Evolutionary conservation across 2,113 vertebrate genomes (phyloP).

Genomic region (Bos indicus): DNA sequence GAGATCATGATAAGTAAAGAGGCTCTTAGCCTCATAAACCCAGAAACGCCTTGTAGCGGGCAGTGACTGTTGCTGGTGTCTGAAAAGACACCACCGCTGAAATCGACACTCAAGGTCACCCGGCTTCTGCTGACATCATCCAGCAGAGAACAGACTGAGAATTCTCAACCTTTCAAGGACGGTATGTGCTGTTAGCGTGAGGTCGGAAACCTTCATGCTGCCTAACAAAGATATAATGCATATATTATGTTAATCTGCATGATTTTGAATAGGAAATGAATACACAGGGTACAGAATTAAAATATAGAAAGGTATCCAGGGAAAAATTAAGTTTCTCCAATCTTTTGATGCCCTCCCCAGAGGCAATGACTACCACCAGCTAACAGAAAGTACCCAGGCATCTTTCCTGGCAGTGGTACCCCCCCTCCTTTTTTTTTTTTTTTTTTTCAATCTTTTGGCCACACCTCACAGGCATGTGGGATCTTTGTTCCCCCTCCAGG

Average conservation of each 20-base stretch:
- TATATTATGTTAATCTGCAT: not conserved
- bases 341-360: not conserved
- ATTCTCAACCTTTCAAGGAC: not conserved
- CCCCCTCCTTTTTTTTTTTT: too few relatives aligned
- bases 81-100: not conserved
- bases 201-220: not conserved
- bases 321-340: not conserved
- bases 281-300: not conserved
- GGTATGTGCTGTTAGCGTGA: fast-evolving
- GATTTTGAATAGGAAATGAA: not conserved
- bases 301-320: not conserved
- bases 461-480: not conserved
- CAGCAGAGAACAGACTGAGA: not conserved
- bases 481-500: not conserved
- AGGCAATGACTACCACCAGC: not conserved
- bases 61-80: not conserved
- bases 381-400: not conserved
- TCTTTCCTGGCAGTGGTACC: fast-evolving
- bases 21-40: not conserved
- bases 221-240: not conserved
- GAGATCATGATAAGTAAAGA: not conserved
- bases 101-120: not conserved
- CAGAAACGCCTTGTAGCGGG: not conserved
- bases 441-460: not conserved
- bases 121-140: not conserved